Evolutionary conservation across 2,888 invertebrate genomes (phyloP).

Genomic region (Phrixothrix hirtus): DNA sequence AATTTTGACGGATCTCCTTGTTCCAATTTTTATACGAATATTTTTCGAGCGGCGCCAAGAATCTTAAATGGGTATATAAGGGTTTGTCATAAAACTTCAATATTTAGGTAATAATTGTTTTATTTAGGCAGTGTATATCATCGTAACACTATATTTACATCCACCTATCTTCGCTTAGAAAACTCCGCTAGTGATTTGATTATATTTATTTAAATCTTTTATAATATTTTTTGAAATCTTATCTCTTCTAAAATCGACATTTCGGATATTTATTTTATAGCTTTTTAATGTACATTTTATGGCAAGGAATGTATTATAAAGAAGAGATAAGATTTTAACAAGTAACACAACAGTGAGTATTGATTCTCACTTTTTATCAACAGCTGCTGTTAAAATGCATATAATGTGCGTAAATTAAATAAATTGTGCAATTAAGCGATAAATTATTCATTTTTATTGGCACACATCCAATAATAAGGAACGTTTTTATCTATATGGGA

Average conservation of each 20-base stretch:
- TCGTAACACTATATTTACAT: constrained; percentile 58
- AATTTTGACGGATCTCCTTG: too few species aligned
- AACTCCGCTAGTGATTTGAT: constrained; percentile 44
- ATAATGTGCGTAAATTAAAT: constrained; percentile 25
- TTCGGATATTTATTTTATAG: constrained; percentile 14
- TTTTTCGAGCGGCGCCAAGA: too few species aligned
- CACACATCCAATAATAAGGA: constrained; percentile 15
- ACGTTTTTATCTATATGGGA: constrained; percentile 17
- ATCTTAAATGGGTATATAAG: too few species aligned
- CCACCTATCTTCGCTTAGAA: constrained; percentile 50
- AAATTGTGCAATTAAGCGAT: constrained; percentile 24
- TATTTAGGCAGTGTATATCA: constrained; percentile 58
- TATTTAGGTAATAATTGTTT: constrained; percentile 53
- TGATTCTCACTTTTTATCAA: constrained; percentile 31
- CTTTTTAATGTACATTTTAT: constrained; percentile 14
- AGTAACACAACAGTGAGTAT: constrained; percentile 54
- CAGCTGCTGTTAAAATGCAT: constrained; percentile 15
- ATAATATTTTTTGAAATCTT: constrained; percentile 27
- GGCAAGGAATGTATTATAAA: constrained; percentile 18
- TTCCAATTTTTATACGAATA: too few species aligned
- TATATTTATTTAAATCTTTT: constrained; percentile 37
- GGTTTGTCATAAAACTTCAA: too few species aligned
- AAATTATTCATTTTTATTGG: constrained; percentile 25
- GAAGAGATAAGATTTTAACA: constrained; percentile 37
- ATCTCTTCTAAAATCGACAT: constrained; percentile 27